Evolutionary conservation across 2,113 vertebrate species (phyloP).

Genomic region (Nesogale talazaci): DNA sequence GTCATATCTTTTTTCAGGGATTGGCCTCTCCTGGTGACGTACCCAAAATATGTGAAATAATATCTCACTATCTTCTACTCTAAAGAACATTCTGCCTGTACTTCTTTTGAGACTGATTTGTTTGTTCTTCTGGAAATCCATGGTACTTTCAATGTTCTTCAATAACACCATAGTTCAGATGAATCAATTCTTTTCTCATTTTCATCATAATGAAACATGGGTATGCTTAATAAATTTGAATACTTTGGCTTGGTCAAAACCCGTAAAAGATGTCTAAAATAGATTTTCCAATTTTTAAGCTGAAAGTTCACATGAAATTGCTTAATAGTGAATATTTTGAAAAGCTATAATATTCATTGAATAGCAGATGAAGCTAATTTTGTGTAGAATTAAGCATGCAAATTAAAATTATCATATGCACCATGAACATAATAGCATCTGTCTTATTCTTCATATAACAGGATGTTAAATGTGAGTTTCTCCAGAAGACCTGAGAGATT

Average conservation of each 20-base stretch:
- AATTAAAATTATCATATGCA: conserved; percentile 25
- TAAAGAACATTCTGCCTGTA: too few species aligned
- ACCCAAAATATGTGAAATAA: too few species aligned
- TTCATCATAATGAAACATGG: not conserved
- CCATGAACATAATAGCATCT: conserved; percentile 4
- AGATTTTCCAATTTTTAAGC: not conserved
- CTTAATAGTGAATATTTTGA: not conserved
- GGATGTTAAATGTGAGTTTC: not conserved
- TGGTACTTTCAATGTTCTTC: too few species aligned
- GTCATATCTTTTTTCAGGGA: too few species aligned
- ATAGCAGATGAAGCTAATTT: not conserved
- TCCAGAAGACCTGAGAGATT: not conserved
- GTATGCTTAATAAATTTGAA: not conserved
- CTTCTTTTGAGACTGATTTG: too few species aligned
- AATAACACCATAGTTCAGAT: too few species aligned
- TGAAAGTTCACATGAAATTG: conserved; percentile 10
- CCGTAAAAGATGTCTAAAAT: not conserved
- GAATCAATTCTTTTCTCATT: too few species aligned
- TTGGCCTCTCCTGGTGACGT: too few species aligned
- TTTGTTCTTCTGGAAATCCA: too few species aligned
- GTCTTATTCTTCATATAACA: not conserved
- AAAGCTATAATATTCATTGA: conserved; percentile 7
- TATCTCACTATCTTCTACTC: too few species aligned
- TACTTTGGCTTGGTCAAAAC: not conserved
- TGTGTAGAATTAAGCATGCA: conserved; percentile 10